Evolutionary conservation across 2,113 vertebrate species (phyloP), one percentile per base, ranked within the genome.

Genomic region (Microcebus tavaratra): DNA sequence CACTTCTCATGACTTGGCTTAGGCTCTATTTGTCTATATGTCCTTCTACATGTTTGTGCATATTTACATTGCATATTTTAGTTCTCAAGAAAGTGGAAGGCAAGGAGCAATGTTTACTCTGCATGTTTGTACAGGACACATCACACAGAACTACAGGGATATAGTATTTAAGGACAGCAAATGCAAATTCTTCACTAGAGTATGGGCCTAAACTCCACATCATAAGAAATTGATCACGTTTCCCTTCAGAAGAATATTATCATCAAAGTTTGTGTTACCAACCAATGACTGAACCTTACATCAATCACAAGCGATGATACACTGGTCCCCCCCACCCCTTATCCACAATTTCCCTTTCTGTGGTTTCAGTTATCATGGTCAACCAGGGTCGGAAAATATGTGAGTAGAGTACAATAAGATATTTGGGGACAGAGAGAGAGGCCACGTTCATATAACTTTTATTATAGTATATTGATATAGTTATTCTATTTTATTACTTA

Each of bases 21-120:
- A 39, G 42, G 57, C 63, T 72, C 76, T 25, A 2, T 63, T 73
- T 94, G 90, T 85, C 95, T 91, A 1, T 78, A 93, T 61, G 95
- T 95, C 90, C 87, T 94, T 53, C 75, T 18, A 67, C 95, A 81
- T 59, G 90, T 70, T 8, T 90, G 72, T 70, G 70, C 27, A 48
- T 39, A 68, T 55, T 55, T 36, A 93, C 83, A 27, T 18, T 34
- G 18, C 55, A 7, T 65, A 65, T 70, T 89, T 89, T 27, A 25
- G 31, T 55, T 67, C 79, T 75, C 53, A 34, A 84, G 73, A 61
- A 81, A 80, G 63, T 4, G 48, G 42, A 75, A 92, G 18, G 39
- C 6, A 23, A 86, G 65, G 76, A 39, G 31, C 67, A 34, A 65
- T 23, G 86, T 73, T 67, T 10, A 65, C 36, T 23, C 42, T 39